Evolutionary conservation across 53 echinoderm and acorn worm species (phyloP).

Genomic region (Hippasteria phrygiana): DNA sequence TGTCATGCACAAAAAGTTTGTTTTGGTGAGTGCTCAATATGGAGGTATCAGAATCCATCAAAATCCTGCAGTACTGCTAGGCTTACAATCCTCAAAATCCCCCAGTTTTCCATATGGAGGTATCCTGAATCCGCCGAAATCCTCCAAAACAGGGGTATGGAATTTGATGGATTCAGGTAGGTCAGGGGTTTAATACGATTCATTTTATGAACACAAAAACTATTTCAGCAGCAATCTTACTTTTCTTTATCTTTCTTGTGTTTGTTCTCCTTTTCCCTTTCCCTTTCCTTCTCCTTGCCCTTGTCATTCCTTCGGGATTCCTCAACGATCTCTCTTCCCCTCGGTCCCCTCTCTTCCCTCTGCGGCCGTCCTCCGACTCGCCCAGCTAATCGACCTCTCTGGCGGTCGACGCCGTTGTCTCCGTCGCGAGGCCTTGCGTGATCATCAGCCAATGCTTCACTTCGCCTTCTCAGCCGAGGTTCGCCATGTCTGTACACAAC

Average conservation of each 20-base stretch:
- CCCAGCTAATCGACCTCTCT: conserved; percentile 16
- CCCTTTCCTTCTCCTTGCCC: conserved; percentile 45
- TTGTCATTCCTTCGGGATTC: conserved; percentile 22
- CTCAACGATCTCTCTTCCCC: conserved; percentile 35
- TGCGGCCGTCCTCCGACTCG: neutral
- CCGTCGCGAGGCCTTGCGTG: neutral
- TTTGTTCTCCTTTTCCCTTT: conserved; percentile 65
- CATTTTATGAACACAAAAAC: neutral
- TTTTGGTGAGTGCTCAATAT: too few relatives aligned
- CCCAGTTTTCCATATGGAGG: too few relatives aligned
- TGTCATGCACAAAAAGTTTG: too few relatives aligned
- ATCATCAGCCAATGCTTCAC: conserved; percentile 1
- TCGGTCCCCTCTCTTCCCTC: conserved; percentile 43
- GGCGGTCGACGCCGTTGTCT: neutral
- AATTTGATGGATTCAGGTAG: too few relatives aligned
- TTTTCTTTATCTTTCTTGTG: conserved; percentile 64
- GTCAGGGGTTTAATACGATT: too few relatives aligned
- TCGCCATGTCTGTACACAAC: neutral
- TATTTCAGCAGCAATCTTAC: conserved; percentile 3
- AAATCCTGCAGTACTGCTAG: too few relatives aligned
- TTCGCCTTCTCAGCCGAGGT: neutral
- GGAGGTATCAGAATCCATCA: too few relatives aligned
- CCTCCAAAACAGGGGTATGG: too few relatives aligned
- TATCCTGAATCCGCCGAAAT: too few relatives aligned
- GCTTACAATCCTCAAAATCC: too few relatives aligned